These are phyloP conservation scores for Lycophotia porphyrea DNA, from an alignment of 2,888 invertebrate species.

Conservation along the genomic window DNA sequence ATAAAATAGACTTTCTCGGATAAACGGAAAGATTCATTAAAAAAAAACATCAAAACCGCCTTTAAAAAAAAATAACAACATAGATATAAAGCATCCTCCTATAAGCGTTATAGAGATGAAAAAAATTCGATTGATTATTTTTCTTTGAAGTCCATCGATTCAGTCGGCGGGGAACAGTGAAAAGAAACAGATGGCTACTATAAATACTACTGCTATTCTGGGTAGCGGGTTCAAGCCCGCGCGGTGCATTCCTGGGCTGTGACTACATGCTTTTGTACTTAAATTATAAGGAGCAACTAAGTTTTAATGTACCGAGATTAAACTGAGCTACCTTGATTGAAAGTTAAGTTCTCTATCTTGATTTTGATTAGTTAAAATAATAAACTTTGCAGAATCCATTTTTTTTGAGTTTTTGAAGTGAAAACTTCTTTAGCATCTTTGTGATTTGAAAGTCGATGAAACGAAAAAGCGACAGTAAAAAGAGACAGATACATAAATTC, in stretches of 20 bases:
- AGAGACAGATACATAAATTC: no score
- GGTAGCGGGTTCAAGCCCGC: constrained; percentile 68
- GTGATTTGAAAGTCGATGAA: no score
- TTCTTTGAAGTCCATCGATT: constrained; percentile 65
- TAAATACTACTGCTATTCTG: constrained; percentile 70
- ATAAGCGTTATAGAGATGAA: constrained; percentile 40
- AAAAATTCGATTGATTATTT: constrained; percentile 46
- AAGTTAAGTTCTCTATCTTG: background rate
- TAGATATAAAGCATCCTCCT: background rate
- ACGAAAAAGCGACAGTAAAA: no score
- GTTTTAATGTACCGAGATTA: constrained; percentile 19
- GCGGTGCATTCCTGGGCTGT: constrained; percentile 60
- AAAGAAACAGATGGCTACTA: constrained; percentile 74
- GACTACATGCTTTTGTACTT: constrained; percentile 58
- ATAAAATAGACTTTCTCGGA: background rate
- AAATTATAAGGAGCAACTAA: constrained; percentile 37
- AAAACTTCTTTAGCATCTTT: no score
- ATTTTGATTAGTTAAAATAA: background rate
- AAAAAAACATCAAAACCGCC: constrained; percentile 20
- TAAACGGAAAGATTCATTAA: background rate
- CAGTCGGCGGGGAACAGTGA: constrained; percentile 62
- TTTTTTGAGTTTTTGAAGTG: no score
- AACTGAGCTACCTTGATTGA: constrained; percentile 5
- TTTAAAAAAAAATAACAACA: constrained; percentile 16
- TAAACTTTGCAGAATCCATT: background rate